Base-by-base conservation (phyloP, 2,888 invertebrate genomes). In the Linnaemya tessellans region DNA sequence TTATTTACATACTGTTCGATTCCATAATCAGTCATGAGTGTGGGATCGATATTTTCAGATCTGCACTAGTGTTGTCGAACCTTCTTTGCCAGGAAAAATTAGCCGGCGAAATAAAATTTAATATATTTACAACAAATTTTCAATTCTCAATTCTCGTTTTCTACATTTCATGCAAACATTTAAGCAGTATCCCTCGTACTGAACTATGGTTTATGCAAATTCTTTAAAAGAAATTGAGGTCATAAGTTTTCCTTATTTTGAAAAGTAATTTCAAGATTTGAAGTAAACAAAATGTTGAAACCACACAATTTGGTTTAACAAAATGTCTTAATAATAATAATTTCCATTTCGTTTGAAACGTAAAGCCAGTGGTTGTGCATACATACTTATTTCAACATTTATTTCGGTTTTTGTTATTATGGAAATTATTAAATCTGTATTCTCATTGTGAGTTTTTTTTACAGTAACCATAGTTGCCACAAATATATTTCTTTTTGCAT, bases 151-250 rank as follows among this genome's bases (percentile, higher is more conserved):
- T n/a, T n/a, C n/a, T n/a, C n/a, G n/a, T n/a, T 7, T 46, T 46
- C 15, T n/a, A 5, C n/a, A 8, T 51, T 20, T 20, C 2, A 51
- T 51, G n/a, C 20, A 51, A 25, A 15, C n/a, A 30, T 5, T 30
- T 30, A 30, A 3, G 30, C 30, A 30, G 13, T 9, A 30, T 5
- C 4, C 38, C 18, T 60, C 60, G 38, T 41, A 54, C n/a, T 73
- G 56, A 75, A n/a, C 13, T 77, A 62, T 51, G 35, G 79, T 74
- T 79, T 68, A 79, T 75, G 82, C 68, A 85, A 85, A 85, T 82
- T 80, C 64, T 82, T 85, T 71, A n/a, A 71, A 75, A 71, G 82
- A 80, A 85, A 85, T 82, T 80, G 85, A 80, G 85, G 85, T 80
- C 82, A 85, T 15, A 85, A 60, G 54, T 56, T 82, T 81, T 82